phyloP scores from a whole-genome alignment of 2,797 vertebrate genomes.

The Fistularia commersonii region DNA sequence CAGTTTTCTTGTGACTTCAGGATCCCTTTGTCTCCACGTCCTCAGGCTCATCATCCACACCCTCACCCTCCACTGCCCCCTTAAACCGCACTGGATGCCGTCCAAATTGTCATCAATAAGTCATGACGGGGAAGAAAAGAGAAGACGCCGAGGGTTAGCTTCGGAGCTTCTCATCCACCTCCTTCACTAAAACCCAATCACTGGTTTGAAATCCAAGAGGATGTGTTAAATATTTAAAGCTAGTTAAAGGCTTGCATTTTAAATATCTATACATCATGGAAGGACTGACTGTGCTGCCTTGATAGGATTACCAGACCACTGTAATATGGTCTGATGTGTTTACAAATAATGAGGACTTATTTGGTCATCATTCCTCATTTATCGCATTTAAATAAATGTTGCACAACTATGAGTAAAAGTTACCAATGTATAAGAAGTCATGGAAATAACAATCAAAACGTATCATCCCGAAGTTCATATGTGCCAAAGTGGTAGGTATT shows the following conservation, averaged over 20 bases:
- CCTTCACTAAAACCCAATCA: conserved; percentile 24
- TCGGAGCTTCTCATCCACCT: conserved; percentile 18
- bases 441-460: no score
- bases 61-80: conserved; percentile 5
- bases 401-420: no score
- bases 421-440: no score
- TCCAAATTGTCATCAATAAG: conserved; percentile 60
- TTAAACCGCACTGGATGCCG: conserved; percentile 32
- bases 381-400: no score
- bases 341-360: no score
- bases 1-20: conserved; percentile 3
- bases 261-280: conserved; percentile 7
- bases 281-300: not conserved
- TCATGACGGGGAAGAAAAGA: conserved; percentile 40
- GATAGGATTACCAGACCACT: conserved; percentile 9
- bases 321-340: no score
- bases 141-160: conserved; percentile 13
- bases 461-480: no score
- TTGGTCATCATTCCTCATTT: no score
- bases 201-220: conserved; percentile 25
- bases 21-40: conserved; percentile 1
- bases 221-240: conserved; percentile 37
- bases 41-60: conserved; percentile 5
- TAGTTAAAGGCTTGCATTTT: conserved; percentile 30
- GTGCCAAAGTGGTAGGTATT: no score